A percentile compares a stretch with the other conserved stretches of the same genome.
These are phyloP conservation scores for Dipodomys ordii DNA, from an alignment of 2,113 vertebrate genomes.

Conservation along the genomic window DNA sequence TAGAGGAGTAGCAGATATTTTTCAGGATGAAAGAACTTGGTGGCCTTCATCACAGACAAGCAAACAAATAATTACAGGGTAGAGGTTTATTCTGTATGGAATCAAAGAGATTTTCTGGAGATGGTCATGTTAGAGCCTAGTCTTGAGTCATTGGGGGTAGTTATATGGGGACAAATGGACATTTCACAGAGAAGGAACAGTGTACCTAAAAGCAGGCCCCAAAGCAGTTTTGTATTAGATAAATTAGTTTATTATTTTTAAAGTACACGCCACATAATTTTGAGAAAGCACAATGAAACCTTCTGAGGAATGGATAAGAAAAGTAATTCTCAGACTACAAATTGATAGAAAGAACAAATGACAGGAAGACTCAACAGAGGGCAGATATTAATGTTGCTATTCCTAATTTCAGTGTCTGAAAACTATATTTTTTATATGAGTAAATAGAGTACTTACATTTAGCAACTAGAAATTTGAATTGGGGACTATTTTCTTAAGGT, in stretches of 20 bases:
- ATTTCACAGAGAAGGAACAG: slow-evolving; percentile 30
- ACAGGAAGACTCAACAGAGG: slow-evolving; percentile 26
- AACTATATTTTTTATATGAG: background rate
- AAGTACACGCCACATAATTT: slow-evolving; percentile 37
- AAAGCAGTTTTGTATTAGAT: slow-evolving; percentile 40
- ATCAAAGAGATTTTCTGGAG: background rate
- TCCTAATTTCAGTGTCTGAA: slow-evolving; percentile 37
- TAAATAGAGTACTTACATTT: slow-evolving; percentile 49
- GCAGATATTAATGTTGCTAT: background rate
- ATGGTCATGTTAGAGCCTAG: background rate
- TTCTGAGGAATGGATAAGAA: slow-evolving; percentile 15
- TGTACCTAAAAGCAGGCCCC: background rate
- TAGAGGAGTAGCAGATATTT: background rate
- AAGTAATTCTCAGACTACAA: slow-evolving; percentile 63
- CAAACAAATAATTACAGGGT: slow-evolving; percentile 3
- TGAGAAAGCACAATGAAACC: slow-evolving; percentile 39
- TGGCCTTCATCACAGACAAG: background rate
- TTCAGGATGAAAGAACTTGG: slow-evolving; percentile 32
- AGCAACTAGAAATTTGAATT: slow-evolving; percentile 33
- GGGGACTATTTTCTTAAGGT: slow-evolving; percentile 34
- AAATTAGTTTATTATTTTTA: slow-evolving; percentile 42
- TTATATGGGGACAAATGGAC: slow-evolving; percentile 15
- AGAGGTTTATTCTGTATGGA: background rate
- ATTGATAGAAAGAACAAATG: slow-evolving; percentile 40
- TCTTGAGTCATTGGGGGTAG: slow-evolving; percentile 24